Evolutionary conservation across 1,140 invertebrate genomes (phyloP), one percentile per base, ranked within the genome.

Genomic region (Trachelipus rathkii): DNA sequence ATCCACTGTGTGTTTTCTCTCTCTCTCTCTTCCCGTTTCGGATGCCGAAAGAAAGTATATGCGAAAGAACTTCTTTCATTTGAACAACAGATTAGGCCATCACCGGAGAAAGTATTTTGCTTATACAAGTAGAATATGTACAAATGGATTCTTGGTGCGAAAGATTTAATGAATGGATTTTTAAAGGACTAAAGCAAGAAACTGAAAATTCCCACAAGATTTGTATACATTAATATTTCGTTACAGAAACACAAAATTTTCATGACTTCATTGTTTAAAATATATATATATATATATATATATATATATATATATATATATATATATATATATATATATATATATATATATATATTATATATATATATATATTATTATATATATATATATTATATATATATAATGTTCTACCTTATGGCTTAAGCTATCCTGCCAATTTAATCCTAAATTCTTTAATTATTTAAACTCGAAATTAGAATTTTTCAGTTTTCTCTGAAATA

Each of bases 101-200:
- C 50, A 60, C 50, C 19, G 50, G 15, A 60, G 11, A 19, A 60
- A 60, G 11, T 60, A 13, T 60, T 60, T 60, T 13, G 50, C 11
- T 60, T 60, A 60, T 60, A 60, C 50, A 60, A 60, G 50, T 60
- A 60, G 50, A 60, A 60, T 60, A 60, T 60, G 19, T 19, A 60
- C 50, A 60, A 60, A 60, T 60, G 50, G 50, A 60, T 60, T 60
- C 50, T 60, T 13, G 19, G 50, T 15, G 50, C 11, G 50, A 60
- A 19, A 19, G 11, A 60, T 60, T 60, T 60, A 60, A 19, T 13
- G 50, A 13, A 60, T 60, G 50, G 50, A 60, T 15, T 60, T 33
- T 33, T 33, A 33, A 33, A 33, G 33, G 33, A 33, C 33, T 33
- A 33, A 33, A 33, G 6, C 33, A 33, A 33, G 33, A 33, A 33